phyloP scores from a whole-genome alignment of 2,888 invertebrate species.

The Lissonota sp. region DNA sequence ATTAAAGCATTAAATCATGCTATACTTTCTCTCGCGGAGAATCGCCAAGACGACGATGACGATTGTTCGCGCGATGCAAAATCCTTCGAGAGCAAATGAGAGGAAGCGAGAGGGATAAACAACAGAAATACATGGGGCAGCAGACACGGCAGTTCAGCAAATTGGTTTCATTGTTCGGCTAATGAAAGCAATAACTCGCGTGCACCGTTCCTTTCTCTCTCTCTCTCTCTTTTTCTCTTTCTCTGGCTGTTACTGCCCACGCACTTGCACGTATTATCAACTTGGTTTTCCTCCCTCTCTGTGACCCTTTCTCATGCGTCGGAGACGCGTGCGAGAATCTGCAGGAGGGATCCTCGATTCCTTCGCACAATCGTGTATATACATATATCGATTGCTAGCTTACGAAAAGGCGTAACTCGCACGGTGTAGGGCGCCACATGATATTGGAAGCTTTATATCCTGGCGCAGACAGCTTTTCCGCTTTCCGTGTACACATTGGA shows the following conservation, averaged over 20 bases:
- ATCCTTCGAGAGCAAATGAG: conserved; percentile 47
- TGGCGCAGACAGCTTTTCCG: conserved; percentile 38
- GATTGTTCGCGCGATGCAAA: conserved; percentile 50
- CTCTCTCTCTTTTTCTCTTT: conserved; percentile 40
- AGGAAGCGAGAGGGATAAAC: conserved; percentile 1
- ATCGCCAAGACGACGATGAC: conserved; percentile 43
- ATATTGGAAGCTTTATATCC: conserved; percentile 18
- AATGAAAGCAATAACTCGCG: conserved; percentile 77
- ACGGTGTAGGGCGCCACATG: neutral
- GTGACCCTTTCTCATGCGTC: conserved; percentile 4
- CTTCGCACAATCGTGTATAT: neutral
- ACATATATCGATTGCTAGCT: neutral
- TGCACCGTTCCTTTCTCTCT: conserved; percentile 39
- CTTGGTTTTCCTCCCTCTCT: conserved; percentile 1
- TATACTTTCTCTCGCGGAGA: conserved; percentile 48
- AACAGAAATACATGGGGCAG: conserved; percentile 29
- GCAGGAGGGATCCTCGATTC: conserved; percentile 42
- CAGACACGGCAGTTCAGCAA: conserved; percentile 69
- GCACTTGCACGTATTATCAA: conserved; percentile 54
- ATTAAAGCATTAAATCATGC: conserved; percentile 31
- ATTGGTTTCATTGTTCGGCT: conserved; percentile 79
- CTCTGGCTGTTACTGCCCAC: conserved; percentile 50
- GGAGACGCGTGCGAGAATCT: conserved; percentile 53
- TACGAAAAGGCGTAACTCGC: too few species aligned
- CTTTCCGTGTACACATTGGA: conserved; percentile 66